These are phyloP conservation scores for Danio choprae DNA, from an alignment of 2,797 vertebrate genomes.

Conservation along the genomic window DNA sequence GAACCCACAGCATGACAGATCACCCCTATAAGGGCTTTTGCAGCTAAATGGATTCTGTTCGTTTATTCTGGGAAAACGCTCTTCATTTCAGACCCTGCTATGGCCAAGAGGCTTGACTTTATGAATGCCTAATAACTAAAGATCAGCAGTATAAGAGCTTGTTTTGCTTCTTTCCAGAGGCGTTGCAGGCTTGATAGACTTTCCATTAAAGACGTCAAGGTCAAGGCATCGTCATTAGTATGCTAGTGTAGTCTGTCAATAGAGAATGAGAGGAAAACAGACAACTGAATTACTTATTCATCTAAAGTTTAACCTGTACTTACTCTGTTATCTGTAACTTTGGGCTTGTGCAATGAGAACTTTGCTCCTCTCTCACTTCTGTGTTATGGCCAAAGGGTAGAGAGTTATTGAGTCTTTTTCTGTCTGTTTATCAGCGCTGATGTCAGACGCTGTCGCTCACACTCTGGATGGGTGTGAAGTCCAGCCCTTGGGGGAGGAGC, in stretches of 20 bases:
- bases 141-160: neutral
- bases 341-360: slow-evolving; percentile 25
- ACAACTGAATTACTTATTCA: neutral
- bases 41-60: neutral
- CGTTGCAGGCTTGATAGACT: neutral
- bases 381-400: slow-evolving; percentile 16
- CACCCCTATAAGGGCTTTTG: slow-evolving; percentile 6
- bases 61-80: slow-evolving; percentile 8
- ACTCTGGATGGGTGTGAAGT: slow-evolving; percentile 97
- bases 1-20: neutral
- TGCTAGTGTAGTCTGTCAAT: neutral
- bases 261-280: neutral
- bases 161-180: slow-evolving; percentile 11
- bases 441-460: slow-evolving; percentile 98
- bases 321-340: slow-evolving; percentile 32
- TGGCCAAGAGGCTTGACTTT: neutral
- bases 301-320: slow-evolving; percentile 6
- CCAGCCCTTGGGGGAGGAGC: slow-evolving; percentile 91
- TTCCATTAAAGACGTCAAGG: slow-evolving; percentile 11
- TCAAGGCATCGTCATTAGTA: slow-evolving; percentile 3
- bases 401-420: neutral
- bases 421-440: slow-evolving; percentile 74
- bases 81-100: neutral
- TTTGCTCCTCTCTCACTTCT: slow-evolving; percentile 27
- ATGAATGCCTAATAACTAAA: slow-evolving; percentile 21